phyloP scores from a whole-genome alignment of 2,113 vertebrate species.

The Myotis brandtii region DNA sequence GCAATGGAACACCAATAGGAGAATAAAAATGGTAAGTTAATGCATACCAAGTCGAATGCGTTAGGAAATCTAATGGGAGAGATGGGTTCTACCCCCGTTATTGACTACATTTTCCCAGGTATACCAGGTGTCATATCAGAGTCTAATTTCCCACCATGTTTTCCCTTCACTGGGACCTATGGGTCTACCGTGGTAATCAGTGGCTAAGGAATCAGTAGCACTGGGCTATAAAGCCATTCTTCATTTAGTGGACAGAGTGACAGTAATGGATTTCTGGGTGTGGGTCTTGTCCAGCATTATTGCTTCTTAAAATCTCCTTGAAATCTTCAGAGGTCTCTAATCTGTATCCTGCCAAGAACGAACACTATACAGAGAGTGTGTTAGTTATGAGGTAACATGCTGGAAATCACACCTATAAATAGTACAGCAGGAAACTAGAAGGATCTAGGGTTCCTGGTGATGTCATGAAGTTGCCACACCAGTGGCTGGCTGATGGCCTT shows the following conservation, averaged over 20 bases:
- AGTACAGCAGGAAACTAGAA: not conserved
- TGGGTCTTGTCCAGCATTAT: not conserved
- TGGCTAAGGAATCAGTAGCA: not conserved
- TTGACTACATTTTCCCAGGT: not conserved
- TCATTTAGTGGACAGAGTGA: not conserved
- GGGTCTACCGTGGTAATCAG: not conserved
- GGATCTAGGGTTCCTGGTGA: not conserved
- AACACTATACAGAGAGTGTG: not conserved
- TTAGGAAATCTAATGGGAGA: not conserved
- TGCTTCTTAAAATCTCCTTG: conserved; percentile 42
- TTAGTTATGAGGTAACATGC: not conserved
- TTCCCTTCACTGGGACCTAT: not conserved
- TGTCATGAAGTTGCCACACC: not conserved
- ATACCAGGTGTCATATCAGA: not conserved
- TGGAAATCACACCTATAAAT: not conserved
- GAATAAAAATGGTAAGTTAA: not conserved
- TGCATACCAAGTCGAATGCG: not conserved
- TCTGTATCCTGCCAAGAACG: not conserved
- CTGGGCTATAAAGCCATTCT: not conserved
- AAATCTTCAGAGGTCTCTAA: conserved; percentile 23
- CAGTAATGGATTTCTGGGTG: not conserved
- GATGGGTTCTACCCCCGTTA: not conserved
- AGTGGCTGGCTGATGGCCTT: not conserved
- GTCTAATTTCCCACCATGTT: not conserved
- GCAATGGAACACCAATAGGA: not conserved